Percentiles rank a stretch among this genome's conserved stretches.
Conservation (phyloP, 2,113 vertebrate genomes). For the Cynoglossus semilaevis region DNA sequence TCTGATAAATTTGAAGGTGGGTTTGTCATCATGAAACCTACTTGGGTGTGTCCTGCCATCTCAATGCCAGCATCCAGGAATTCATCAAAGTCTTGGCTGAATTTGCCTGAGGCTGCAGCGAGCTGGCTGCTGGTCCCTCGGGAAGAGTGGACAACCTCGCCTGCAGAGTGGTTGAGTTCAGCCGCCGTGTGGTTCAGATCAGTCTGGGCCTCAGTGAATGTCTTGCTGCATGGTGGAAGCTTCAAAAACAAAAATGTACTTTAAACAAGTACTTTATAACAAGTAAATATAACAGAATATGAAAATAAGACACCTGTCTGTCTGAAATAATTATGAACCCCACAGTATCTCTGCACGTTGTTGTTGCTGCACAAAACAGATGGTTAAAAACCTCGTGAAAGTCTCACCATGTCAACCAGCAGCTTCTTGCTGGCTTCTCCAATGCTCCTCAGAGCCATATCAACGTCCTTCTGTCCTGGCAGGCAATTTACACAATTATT, state of each 20-base stretch:
- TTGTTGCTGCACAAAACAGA: too few relatives aligned
- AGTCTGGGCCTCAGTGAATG: constrained; percentile 96
- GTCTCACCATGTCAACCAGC: constrained; percentile 88
- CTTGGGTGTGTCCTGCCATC: constrained; percentile 98
- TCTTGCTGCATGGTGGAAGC: constrained; percentile 92
- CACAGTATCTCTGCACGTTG: too few relatives aligned
- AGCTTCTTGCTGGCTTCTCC: constrained; percentile 98
- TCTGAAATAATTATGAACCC: too few relatives aligned
- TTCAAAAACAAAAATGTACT: constrained; percentile 51
- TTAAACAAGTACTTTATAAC: too few relatives aligned
- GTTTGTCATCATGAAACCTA: constrained; percentile 57
- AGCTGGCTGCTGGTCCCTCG: constrained; percentile 91
- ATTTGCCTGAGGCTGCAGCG: constrained; percentile 93
- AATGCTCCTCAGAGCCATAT: constrained; percentile 96
- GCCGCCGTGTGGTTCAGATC: constrained; percentile 96
- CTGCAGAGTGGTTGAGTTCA: constrained; percentile 95
- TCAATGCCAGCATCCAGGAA: constrained; percentile 98
- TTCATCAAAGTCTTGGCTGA: constrained; percentile 97
- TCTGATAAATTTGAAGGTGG: neutral
- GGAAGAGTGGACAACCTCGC: constrained; percentile 95
- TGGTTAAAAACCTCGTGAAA: too few relatives aligned
- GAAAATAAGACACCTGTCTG: too few relatives aligned
- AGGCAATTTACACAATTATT: constrained; percentile 99
- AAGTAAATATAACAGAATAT: too few relatives aligned
- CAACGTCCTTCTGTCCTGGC: constrained; percentile 98